These are phyloP conservation scores for Lonchura striata DNA, from an alignment of 2,113 vertebrate species.

Conservation along the genomic window DNA sequence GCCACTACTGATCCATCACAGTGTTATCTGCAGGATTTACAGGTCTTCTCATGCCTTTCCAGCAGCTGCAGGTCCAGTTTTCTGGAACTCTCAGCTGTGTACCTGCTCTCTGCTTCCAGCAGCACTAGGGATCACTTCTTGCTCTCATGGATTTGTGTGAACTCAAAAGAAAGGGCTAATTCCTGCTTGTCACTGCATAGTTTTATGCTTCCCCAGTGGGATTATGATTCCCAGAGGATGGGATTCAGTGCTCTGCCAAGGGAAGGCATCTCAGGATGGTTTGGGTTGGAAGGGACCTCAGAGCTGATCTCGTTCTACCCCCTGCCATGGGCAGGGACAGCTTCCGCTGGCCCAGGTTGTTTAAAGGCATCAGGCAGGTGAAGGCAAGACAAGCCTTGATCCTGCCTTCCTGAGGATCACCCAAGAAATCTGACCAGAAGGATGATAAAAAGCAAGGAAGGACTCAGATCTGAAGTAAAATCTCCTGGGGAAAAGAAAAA, in stretches of 20 bases:
- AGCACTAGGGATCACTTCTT: accelerated
- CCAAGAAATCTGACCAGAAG: neutral
- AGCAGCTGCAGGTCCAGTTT: neutral
- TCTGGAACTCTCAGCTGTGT: neutral
- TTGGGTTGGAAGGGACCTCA: neutral
- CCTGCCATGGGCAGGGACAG: neutral
- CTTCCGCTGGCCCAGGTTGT: neutral
- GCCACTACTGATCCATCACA: slow-evolving; percentile 48
- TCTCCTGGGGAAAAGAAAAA: neutral
- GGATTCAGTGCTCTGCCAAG: neutral
- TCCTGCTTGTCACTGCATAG: neutral
- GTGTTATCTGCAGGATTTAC: slow-evolving; percentile 51
- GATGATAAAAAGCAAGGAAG: neutral
- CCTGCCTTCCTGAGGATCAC: neutral
- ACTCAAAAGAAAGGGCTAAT: neutral
- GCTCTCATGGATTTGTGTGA: neutral
- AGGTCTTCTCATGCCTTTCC: neutral
- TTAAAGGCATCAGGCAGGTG: neutral
- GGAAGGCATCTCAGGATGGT: neutral
- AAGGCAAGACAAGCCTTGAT: slow-evolving; percentile 1
- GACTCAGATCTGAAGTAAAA: slow-evolving; percentile 38
- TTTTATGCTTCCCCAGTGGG: neutral
- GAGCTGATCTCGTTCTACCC: neutral
- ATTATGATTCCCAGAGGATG: neutral
- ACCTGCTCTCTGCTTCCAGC: neutral